Base-by-base conservation (phyloP, 1,140 invertebrate species). In the Chironomus tepperi region DNA sequence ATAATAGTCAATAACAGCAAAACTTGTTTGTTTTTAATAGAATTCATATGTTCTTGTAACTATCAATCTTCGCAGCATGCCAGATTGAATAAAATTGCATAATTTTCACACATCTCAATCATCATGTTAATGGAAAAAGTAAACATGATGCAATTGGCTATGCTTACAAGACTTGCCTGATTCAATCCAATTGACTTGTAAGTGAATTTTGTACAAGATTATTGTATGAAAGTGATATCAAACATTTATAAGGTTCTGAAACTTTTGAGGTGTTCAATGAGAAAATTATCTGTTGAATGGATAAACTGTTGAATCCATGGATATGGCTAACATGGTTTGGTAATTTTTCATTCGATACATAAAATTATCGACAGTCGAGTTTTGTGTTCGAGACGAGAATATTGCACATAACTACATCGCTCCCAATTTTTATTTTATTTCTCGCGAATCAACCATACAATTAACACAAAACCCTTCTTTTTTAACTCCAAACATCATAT, bases 391-490 rank as follows among this genome's bases (percentile, higher is more conserved):
- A 57, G 47, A 57, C 47, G 47, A 57, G 47, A 57, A 57, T 47
- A 57, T 57, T 57, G 47, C 47, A 57, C 47, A 57, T 57, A 57
- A 15, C 5, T 5, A 57, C 47, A 57, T 57, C 47, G 47, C 65
- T 70, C 65, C 65, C 18, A 18, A 21, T 18, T 70, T 70, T 70
- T 70, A 21, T 70, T 70, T 70, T 19, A 70, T 70, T 70, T 70
- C 65, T 70, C 65, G 65, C 65, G 65, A 70, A 70, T 8, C 65
- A 70, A 21, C 19, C 19, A 70, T 70, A 18, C 16, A 70, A 70
- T 70, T 21, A 18, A 21, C 65, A 70, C 65, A 70, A 70, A 70
- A 70, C 19, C 19, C 19, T 9, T 8, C n/a, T 70, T 18, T 21
- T 70, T 70, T 70, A 7, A 18, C 16, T 70, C 65, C 65, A 18